Percentiles rank a stretch among this genome's conserved stretches.
phyloP scores from a whole-genome alignment of 2,797 vertebrate species.

The Stomatorhinus walkeri region DNA sequence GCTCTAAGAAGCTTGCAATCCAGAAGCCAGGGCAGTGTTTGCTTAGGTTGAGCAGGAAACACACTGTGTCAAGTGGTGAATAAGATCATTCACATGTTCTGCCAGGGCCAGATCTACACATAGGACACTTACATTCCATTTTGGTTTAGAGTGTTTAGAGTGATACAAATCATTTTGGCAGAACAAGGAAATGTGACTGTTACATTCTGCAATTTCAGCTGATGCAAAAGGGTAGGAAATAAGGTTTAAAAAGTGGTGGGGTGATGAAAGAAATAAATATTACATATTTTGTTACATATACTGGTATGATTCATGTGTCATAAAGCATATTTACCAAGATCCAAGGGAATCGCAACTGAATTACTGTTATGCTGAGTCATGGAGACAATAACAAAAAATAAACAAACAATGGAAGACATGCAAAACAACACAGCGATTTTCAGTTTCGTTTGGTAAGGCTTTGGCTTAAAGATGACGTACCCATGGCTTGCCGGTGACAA shows the following conservation, averaged over 20 bases:
- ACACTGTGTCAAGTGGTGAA: not conserved
- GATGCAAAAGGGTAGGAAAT: not conserved
- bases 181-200: not conserved
- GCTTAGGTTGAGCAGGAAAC: not conserved
- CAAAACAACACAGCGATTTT: not conserved
- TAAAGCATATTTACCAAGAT: conserved; percentile 2
- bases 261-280: not conserved
- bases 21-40: not conserved
- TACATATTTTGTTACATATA: not conserved
- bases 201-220: not conserved
- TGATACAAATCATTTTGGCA: not conserved
- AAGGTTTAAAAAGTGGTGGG: not conserved
- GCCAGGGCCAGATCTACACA: not conserved
- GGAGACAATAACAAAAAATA: not conserved
- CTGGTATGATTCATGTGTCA: not conserved
- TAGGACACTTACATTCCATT: not conserved
- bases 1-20: not conserved
- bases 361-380: conserved; percentile 7
- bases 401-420: not conserved
- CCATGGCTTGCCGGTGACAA: not conserved
- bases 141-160: not conserved
- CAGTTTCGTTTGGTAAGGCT: not conserved
- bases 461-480: not conserved
- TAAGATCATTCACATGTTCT: conserved; percentile 5
- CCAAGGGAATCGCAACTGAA: not conserved